Conservation (phyloP, 2,888 invertebrate genomes). For the Phrixothrix hirtus region DNA sequence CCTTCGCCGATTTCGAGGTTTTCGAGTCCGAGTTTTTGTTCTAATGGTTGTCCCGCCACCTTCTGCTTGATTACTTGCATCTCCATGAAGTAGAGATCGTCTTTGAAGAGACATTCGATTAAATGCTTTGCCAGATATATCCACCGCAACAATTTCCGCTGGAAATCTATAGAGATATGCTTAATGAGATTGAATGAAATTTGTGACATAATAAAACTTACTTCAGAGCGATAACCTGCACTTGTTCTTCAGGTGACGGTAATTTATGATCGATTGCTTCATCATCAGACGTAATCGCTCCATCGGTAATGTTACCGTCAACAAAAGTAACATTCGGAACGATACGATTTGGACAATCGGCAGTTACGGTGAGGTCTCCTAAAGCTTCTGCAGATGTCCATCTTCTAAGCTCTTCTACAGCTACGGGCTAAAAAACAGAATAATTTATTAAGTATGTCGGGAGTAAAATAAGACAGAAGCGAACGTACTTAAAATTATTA, state of each 20-base stretch:
- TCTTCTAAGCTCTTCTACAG: constrained; percentile 76
- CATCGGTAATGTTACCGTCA: constrained; percentile 59
- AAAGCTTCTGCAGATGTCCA: constrained; percentile 84
- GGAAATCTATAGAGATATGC: constrained; percentile 71
- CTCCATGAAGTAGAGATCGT: constrained; percentile 73
- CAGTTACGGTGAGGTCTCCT: constrained; percentile 79
- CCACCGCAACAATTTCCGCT: constrained; percentile 85
- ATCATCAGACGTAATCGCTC: constrained; percentile 61
- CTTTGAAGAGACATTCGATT: constrained; percentile 86
- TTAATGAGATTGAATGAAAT: neutral
- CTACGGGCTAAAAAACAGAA: constrained; percentile 68
- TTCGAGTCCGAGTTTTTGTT: constrained; percentile 71
- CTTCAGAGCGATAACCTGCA: constrained; percentile 81
- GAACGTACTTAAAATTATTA: no score
- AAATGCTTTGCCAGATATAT: constrained; percentile 86
- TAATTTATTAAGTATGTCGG: neutral
- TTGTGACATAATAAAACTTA: constrained; percentile 55
- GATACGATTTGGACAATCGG: constrained; percentile 77
- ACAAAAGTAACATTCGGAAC: constrained; percentile 56
- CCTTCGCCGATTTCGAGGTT: constrained; percentile 80
- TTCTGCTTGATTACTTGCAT: constrained; percentile 39
- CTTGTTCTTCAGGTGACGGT: constrained; percentile 86
- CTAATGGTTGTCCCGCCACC: constrained; percentile 58
- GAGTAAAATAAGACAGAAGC: neutral
- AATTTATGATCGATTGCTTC: constrained; percentile 82